Conservation (phyloP, 2,888 invertebrate genomes). For the Xylocampa areola region DNA sequence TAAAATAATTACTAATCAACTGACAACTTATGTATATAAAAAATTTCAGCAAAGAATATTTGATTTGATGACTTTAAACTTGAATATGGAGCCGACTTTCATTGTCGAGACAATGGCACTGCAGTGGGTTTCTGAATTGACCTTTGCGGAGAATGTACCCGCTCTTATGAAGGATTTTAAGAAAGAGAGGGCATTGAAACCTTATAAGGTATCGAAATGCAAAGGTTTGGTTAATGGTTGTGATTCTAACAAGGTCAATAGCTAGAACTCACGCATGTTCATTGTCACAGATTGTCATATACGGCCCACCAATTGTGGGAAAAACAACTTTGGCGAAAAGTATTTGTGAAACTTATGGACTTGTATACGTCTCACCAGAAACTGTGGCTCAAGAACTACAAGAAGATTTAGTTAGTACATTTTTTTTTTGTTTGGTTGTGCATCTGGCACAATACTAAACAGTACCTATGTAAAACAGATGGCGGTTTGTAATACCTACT, state of each 20-base stretch:
- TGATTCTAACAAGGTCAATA: constrained; percentile 46
- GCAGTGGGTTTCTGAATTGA: constrained; percentile 87
- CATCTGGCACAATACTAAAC: background rate
- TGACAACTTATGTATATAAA: background rate
- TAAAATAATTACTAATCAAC: no score
- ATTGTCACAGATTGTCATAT: constrained; percentile 82
- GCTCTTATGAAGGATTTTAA: constrained; percentile 86
- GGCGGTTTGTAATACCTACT: constrained; percentile 29
- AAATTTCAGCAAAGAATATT: constrained; percentile 86
- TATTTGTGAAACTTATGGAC: constrained; percentile 89
- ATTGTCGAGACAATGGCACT: constrained; percentile 86
- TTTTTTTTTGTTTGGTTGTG: background rate
- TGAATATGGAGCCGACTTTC: constrained; percentile 90
- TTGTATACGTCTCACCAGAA: constrained; percentile 88
- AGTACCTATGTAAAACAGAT: constrained; percentile 35
- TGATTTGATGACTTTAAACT: constrained; percentile 89
- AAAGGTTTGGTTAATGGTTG: constrained; percentile 19
- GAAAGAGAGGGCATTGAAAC: constrained; percentile 87
- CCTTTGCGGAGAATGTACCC: constrained; percentile 84
- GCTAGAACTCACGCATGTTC: constrained; percentile 7
- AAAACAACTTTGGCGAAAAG: constrained; percentile 90
- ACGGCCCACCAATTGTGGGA: constrained; percentile 92
- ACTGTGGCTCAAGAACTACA: constrained; percentile 88
- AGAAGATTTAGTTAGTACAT: constrained; percentile 86
- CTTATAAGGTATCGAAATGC: constrained; percentile 83